Evolutionary conservation across 2,113 vertebrate species (phyloP).

Genomic region (Notiomystis cincta): DNA sequence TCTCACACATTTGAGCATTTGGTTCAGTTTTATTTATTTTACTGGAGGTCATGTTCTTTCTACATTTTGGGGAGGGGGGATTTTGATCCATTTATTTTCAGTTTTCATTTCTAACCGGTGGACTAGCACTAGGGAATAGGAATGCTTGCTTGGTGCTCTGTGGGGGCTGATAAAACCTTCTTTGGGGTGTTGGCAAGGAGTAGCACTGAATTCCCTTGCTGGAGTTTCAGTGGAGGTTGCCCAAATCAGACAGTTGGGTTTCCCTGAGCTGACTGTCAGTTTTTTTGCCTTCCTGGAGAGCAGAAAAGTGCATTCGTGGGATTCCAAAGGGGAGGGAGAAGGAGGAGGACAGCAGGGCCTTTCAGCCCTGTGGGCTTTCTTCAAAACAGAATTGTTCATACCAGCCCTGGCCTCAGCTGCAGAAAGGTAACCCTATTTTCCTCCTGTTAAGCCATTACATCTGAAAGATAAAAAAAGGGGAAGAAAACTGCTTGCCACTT

Average conservation of each 20-base stretch:
- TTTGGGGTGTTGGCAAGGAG: background rate
- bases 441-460: background rate
- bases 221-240: background rate
- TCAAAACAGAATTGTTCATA: conserved; percentile 12
- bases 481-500: background rate
- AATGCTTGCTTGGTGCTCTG: background rate
- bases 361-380: background rate
- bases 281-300: conserved; percentile 13
- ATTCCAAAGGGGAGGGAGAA: conserved; percentile 41
- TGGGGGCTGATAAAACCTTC: background rate
- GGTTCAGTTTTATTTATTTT: background rate
- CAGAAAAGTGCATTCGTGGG: background rate
- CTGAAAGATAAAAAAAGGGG: background rate
- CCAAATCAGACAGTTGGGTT: background rate
- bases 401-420: background rate
- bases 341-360: background rate
- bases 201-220: background rate
- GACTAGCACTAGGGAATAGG: background rate
- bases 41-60: background rate
- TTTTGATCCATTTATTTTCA: background rate
- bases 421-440: background rate
- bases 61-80: background rate
- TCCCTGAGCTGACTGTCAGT: background rate
- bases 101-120: background rate
- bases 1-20: background rate